Conservation (phyloP, 2,797 vertebrate species). For the Hyperoplus lanceolatus region DNA sequence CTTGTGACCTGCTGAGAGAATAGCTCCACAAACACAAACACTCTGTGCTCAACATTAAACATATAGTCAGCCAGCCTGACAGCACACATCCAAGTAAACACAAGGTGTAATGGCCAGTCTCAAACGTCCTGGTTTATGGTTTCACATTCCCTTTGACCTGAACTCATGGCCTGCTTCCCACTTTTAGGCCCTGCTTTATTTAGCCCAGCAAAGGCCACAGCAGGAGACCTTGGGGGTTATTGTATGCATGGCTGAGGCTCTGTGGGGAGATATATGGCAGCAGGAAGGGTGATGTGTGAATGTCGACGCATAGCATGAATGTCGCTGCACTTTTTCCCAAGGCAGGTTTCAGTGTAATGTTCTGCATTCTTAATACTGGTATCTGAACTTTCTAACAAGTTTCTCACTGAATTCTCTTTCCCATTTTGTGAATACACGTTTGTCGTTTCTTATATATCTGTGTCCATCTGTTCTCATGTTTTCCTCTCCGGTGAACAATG, state of each 20-base stretch:
- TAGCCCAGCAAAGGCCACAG: constrained; percentile 71
- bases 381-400: neutral
- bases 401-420: neutral
- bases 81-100: constrained; percentile 68
- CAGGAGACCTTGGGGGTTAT: constrained; percentile 61
- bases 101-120: constrained; percentile 44
- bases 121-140: constrained; percentile 69
- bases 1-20: constrained; percentile 36
- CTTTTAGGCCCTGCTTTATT: constrained; percentile 82
- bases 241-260: constrained; percentile 44
- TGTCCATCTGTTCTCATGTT: neutral
- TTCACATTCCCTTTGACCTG: constrained; percentile 83
- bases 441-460: constrained; percentile 3
- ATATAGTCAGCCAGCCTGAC: constrained; percentile 41
- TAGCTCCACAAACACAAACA: constrained; percentile 47
- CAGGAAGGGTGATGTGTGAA: constrained; percentile 52
- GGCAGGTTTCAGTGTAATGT: constrained; percentile 15
- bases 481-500: constrained; percentile 3
- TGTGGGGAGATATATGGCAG: constrained; percentile 25
- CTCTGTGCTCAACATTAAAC: constrained; percentile 40
- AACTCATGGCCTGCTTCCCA: constrained; percentile 65
- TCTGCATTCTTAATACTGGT: too few species aligned
- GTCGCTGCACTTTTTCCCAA: neutral
- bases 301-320: constrained; percentile 32
- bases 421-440: neutral